phyloP scores from a whole-genome alignment of 2,113 vertebrate species.

The Epinephelus cyanopodus region DNA sequence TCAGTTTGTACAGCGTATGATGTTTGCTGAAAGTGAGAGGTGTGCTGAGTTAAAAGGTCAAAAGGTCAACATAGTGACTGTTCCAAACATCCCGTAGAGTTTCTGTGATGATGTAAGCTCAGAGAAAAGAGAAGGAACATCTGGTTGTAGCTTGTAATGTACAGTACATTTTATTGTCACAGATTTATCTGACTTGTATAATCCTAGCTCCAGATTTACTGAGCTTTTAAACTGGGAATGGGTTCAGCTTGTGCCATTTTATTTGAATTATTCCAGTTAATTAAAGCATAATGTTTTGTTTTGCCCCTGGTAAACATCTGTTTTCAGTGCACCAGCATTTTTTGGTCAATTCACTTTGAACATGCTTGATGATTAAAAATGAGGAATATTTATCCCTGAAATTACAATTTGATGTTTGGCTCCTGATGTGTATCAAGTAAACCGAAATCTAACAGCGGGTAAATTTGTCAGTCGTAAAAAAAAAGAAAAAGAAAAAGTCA shows the following conservation, averaged over 20 bases:
- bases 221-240: neutral
- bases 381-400: slow-evolving; percentile 13
- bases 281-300: slow-evolving; percentile 17
- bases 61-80: neutral
- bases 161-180: neutral
- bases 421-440: slow-evolving; percentile 11
- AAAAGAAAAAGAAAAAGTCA: slow-evolving; percentile 12
- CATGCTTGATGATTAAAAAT: neutral
- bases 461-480: slow-evolving; percentile 33
- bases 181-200: slow-evolving; percentile 3
- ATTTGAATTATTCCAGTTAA: slow-evolving; percentile 14
- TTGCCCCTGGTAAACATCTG: neutral
- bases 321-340: slow-evolving; percentile 16
- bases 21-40: neutral
- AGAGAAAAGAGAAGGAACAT: slow-evolving; percentile 1
- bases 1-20: neutral
- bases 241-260: neutral
- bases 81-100: neutral
- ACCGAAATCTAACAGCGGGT: slow-evolving; percentile 22
- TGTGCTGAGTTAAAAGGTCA: neutral
- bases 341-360: slow-evolving; percentile 15
- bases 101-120: neutral
- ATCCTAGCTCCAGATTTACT: neutral
- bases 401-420: slow-evolving; percentile 12
- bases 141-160: neutral